Conservation (phyloP, 2,888 invertebrate genomes). For the Shargacucullia verbasci region DNA sequence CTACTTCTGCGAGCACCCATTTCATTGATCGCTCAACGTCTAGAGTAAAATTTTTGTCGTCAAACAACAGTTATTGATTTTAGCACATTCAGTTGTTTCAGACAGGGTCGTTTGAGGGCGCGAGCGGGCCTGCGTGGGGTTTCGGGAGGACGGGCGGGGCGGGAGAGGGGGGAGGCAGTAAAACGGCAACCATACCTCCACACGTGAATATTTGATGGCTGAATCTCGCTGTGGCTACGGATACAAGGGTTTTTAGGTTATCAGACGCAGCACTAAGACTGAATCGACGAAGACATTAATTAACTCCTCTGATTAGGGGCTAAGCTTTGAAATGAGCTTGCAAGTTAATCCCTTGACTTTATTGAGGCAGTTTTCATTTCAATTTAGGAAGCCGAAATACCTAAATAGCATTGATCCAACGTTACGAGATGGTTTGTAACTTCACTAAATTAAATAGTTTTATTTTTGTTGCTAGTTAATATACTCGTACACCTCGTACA, state of each 20-base stretch:
- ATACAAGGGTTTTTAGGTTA: constrained; percentile 70
- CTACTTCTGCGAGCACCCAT: constrained; percentile 23
- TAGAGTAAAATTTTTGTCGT: constrained; percentile 77
- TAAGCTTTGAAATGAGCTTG: constrained; percentile 60
- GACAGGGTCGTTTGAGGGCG: constrained; percentile 75
- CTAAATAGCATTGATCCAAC: constrained; percentile 24
- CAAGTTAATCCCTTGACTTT: constrained; percentile 50
- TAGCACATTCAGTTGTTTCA: constrained; percentile 87
- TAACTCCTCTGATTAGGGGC: constrained; percentile 63
- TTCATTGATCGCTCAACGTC: constrained; percentile 44
- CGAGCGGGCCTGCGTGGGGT: constrained; percentile 59
- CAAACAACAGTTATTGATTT: constrained; percentile 87
- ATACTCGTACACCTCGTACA: too few species aligned
- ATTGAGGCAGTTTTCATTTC: constrained; percentile 55
- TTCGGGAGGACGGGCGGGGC: constrained; percentile 51
- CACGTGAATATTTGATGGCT: constrained; percentile 87
- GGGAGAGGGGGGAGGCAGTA: constrained; percentile 72
- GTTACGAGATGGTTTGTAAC: constrained; percentile 22
- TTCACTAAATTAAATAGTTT: too few species aligned
- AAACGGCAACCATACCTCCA: constrained; percentile 84
- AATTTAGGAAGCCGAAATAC: constrained; percentile 47
- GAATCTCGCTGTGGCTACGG: constrained; percentile 82
- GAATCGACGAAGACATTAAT: constrained; percentile 64
- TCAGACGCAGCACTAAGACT: constrained; percentile 60
- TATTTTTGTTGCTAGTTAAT: too few species aligned